Conservation (phyloP, 2,113 vertebrate genomes). For the Hippocampus abdominalis region DNA sequence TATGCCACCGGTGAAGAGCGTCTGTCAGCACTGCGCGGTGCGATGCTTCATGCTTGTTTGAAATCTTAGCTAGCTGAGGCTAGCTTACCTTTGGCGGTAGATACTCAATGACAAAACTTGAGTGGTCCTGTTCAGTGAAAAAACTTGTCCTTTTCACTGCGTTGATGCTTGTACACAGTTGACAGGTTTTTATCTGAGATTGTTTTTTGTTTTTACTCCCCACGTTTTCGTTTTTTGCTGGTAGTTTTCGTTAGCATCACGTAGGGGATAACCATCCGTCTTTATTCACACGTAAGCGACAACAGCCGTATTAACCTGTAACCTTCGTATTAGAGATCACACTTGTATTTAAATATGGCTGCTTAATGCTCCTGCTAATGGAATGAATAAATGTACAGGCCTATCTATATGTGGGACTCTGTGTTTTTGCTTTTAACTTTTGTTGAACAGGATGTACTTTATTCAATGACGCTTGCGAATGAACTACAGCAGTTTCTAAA, state of each 20-base stretch:
- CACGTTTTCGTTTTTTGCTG: not conserved
- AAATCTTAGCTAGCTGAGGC: not conserved
- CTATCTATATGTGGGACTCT: too few species aligned
- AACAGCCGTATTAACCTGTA: slow-evolving; percentile 35
- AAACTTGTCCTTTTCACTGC: not conserved
- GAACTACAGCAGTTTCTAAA: not conserved
- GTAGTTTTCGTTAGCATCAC: not conserved
- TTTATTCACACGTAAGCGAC: slow-evolving; percentile 53
- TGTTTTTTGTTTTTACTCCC: not conserved
- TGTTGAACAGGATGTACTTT: not conserved
- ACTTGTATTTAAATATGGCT: slow-evolving; percentile 60
- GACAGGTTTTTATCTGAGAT: not conserved
- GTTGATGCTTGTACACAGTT: not conserved
- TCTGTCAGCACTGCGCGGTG: not conserved
- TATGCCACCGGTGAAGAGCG: not conserved
- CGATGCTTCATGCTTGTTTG: not conserved
- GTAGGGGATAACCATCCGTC: slow-evolving; percentile 24
- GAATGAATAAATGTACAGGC: slow-evolving; percentile 53
- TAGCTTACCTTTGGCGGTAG: not conserved
- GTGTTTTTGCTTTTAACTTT: not conserved
- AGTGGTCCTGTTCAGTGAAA: not conserved
- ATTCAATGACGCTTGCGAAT: too few species aligned
- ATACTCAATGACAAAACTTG: not conserved
- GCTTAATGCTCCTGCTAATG: slow-evolving; percentile 56
- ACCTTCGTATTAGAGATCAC: slow-evolving; percentile 59